Conservation (phyloP, 2,888 invertebrate genomes). For the Pseudanteris insignis region DNA sequence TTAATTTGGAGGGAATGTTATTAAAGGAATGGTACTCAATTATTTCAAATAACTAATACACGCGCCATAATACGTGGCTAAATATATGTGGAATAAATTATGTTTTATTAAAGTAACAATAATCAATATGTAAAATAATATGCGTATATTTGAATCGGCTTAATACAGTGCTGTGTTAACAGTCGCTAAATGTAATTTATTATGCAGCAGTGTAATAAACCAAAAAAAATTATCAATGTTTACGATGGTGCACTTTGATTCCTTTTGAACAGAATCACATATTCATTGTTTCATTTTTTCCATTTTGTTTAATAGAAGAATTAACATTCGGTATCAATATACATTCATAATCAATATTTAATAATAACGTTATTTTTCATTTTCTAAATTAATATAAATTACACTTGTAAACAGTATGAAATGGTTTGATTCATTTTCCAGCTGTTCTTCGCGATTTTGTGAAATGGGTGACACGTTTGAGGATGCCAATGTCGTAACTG, state of each 20-base stretch:
- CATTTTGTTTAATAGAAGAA: conserved; percentile 25
- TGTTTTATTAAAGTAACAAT: conserved; percentile 59
- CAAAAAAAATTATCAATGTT: conserved; percentile 48
- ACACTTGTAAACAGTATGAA: conserved; percentile 28
- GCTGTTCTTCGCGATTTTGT: conserved; percentile 18
- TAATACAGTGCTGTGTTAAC: conserved; percentile 50
- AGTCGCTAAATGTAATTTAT: conserved; percentile 25
- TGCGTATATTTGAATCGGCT: conserved; percentile 51
- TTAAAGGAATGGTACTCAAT: conserved; percentile 30
- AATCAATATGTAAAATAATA: conserved; percentile 49
- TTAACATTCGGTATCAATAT: conserved; percentile 31
- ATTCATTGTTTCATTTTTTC: too few species aligned
- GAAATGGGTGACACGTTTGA: conserved; percentile 10
- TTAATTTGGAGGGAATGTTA: too few species aligned
- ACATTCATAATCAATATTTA: conserved; percentile 15
- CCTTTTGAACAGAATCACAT: conserved; percentile 29
- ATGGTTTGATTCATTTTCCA: conserved; percentile 16
- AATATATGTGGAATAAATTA: conserved; percentile 48
- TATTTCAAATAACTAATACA: conserved; percentile 18
- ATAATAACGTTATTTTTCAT: conserved; percentile 2
- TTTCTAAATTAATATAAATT: conserved; percentile 18
- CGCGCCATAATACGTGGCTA: conserved; percentile 46
- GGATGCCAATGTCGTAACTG: conserved; percentile 19
- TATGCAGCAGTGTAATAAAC: conserved; percentile 48
- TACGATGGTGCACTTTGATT: conserved; percentile 29